Conservation (phyloP, 1,140 invertebrate genomes). For the Bacillus rossius region DNA sequence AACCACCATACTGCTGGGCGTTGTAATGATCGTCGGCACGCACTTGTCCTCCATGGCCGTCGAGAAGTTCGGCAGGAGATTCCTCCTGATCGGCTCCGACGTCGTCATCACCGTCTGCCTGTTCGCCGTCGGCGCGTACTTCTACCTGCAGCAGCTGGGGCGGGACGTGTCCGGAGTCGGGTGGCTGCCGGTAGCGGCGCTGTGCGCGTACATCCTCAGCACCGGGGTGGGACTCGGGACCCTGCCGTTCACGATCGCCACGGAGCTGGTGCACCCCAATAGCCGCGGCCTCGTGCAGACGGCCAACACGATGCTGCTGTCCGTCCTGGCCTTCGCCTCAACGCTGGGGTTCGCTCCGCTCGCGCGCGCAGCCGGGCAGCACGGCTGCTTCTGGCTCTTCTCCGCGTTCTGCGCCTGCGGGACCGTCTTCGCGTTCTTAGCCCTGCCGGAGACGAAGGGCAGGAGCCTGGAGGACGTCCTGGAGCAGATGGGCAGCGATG, state of each 20-base stretch:
- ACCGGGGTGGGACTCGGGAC: constrained; percentile 45
- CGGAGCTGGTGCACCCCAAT: constrained; percentile 65
- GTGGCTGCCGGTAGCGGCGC: constrained; percentile 48
- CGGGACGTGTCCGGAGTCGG: constrained; percentile 33
- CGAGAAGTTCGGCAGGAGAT: constrained; percentile 53
- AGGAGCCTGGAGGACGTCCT: constrained; percentile 51
- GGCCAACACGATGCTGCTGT: constrained; percentile 69
- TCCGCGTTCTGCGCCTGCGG: constrained; percentile 45
- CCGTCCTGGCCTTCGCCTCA: constrained; percentile 40
- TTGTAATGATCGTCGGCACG: constrained; percentile 43
- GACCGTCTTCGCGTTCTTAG: constrained; percentile 39
- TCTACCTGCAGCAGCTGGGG: constrained; percentile 33
- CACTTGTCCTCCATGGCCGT: constrained; percentile 47
- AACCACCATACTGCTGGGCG: constrained; percentile 48
- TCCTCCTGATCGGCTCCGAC: constrained; percentile 49
- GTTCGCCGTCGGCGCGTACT: constrained; percentile 39
- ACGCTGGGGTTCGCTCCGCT: constrained; percentile 50
- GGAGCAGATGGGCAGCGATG: constrained; percentile 37
- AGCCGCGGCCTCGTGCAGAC: constrained; percentile 71
- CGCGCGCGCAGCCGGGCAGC: constrained; percentile 42
- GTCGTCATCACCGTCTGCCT: constrained; percentile 42
- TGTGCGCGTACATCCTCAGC: constrained; percentile 50
- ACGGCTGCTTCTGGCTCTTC: constrained; percentile 53
- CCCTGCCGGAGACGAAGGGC: constrained; percentile 62
- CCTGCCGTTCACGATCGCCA: constrained; percentile 53